phyloP scores from a whole-genome alignment of 2,113 vertebrate species.

The Pitta sordida region DNA sequence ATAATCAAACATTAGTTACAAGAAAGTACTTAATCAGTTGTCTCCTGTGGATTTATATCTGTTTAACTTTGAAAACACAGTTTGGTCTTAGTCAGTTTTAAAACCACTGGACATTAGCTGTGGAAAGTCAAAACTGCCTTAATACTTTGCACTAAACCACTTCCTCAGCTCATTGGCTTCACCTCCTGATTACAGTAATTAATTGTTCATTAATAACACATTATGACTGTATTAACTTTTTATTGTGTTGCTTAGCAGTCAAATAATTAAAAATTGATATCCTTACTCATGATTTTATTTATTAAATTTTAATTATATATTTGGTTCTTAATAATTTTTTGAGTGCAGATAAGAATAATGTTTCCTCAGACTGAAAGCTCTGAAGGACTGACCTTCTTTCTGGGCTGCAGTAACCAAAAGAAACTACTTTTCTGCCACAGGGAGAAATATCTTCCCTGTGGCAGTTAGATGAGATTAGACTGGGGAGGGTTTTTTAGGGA shows the following conservation, averaged over 20 bases:
- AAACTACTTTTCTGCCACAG: not conserved
- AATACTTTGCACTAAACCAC: not conserved
- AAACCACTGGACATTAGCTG: not conserved
- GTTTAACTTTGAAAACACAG: not conserved
- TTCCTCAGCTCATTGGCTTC: not conserved
- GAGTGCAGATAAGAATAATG: not conserved
- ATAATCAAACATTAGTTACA: not conserved
- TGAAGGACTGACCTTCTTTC: not conserved
- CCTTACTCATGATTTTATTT: not conserved
- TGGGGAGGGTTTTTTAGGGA: not conserved
- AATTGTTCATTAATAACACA: constrained; percentile 37
- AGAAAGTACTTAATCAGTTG: not conserved
- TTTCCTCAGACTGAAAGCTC: not conserved
- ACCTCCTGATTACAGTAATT: constrained; percentile 5
- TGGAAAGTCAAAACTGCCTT: not conserved
- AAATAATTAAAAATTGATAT: not conserved
- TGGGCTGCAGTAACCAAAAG: not conserved
- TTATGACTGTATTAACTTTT: constrained; percentile 17
- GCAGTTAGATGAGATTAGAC: not conserved
- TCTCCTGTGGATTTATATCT: not conserved
- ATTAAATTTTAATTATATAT: not conserved
- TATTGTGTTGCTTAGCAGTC: not conserved
- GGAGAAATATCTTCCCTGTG: not conserved
- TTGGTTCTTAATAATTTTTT: not conserved
- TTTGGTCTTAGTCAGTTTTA: not conserved